phyloP scores from a whole-genome alignment of 30 jellyfish, hydroid and myxozoan genomes.

The Chironex yamaguchii region DNA sequence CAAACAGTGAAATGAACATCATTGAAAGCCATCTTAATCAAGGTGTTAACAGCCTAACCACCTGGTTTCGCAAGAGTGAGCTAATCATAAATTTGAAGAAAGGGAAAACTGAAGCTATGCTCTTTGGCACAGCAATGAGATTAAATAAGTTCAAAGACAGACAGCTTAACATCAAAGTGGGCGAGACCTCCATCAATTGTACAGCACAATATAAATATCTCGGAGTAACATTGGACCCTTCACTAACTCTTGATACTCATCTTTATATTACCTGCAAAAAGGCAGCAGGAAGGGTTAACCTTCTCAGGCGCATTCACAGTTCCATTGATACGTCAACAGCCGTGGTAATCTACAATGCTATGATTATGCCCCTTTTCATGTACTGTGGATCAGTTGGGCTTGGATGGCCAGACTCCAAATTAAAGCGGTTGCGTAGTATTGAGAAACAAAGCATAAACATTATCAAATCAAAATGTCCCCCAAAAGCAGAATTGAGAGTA shows the following conservation, averaged over 20 bases:
- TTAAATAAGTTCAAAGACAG: conserved; percentile 1
- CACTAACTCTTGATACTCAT: conserved; percentile 14
- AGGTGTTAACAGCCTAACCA: conserved; percentile 19
- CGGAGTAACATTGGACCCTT: conserved; percentile 54
- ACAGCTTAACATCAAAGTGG: conserved; percentile 22
- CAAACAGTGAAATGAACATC: conserved; percentile 1
- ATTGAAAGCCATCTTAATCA: conserved; percentile 1
- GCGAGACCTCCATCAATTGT: conserved; percentile 28
- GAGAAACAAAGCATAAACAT: background rate
- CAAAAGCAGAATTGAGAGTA: conserved; percentile 43
- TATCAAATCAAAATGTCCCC: conserved; percentile 35
- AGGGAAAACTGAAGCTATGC: conserved; percentile 35
- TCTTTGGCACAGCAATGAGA: conserved; percentile 37
- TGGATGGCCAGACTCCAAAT: conserved; percentile 12
- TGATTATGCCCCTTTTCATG: conserved; percentile 21
- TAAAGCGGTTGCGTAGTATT: background rate
- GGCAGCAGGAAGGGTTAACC: conserved; percentile 62
- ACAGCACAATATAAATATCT: conserved; percentile 30
- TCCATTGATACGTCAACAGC: conserved; percentile 18
- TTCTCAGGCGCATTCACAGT: conserved; percentile 42
- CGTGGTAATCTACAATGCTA: conserved; percentile 11
- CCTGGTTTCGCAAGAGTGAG: conserved; percentile 23
- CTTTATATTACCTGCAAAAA: conserved; percentile 26
- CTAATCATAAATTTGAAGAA: conserved; percentile 20
- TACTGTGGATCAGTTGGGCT: too few species aligned